Conservation (phyloP, 2,113 vertebrate genomes). For the Oxygymnocypris stewartii region DNA sequence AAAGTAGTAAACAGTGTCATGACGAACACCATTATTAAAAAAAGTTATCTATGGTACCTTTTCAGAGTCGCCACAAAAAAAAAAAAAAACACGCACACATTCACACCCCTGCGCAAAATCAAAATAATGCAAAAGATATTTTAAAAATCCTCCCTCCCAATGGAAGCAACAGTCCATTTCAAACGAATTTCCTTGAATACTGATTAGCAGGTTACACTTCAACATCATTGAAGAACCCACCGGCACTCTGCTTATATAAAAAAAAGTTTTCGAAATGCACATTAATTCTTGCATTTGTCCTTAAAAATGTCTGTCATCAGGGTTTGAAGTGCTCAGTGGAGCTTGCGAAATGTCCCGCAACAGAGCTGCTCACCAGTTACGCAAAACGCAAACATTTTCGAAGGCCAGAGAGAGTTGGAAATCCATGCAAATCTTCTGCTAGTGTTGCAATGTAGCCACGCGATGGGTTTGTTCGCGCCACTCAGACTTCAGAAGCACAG, state of each 20-base stretch:
- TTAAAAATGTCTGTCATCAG: constrained; percentile 60
- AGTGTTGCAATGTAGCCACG: constrained; percentile 10
- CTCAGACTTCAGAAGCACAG: neutral
- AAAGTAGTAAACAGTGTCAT: constrained; percentile 20
- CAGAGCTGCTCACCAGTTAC: neutral
- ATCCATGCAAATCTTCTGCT: neutral
- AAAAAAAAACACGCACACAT: neutral
- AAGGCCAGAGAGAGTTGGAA: constrained; percentile 7
- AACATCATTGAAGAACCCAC: constrained; percentile 32
- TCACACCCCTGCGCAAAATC: constrained; percentile 13
- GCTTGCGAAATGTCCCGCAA: constrained; percentile 46
- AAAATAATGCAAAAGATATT: constrained; percentile 48
- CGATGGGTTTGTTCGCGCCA: constrained; percentile 43
- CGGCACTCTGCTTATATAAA: constrained; percentile 19
- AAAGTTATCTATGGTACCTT: constrained; percentile 40
- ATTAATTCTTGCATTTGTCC: constrained; percentile 76
- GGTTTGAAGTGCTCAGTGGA: constrained; percentile 59
- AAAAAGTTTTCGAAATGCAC: constrained; percentile 60
- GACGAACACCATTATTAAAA: constrained; percentile 43
- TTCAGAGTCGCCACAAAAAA: neutral
- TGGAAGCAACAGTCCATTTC: constrained; percentile 75
- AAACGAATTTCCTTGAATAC: constrained; percentile 75
- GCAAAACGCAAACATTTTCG: neutral
- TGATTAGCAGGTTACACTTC: constrained; percentile 75
- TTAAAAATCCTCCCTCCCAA: constrained; percentile 66